Base-by-base conservation (phyloP, 2,888 invertebrate genomes). In the Aphodius sticticus region DNA sequence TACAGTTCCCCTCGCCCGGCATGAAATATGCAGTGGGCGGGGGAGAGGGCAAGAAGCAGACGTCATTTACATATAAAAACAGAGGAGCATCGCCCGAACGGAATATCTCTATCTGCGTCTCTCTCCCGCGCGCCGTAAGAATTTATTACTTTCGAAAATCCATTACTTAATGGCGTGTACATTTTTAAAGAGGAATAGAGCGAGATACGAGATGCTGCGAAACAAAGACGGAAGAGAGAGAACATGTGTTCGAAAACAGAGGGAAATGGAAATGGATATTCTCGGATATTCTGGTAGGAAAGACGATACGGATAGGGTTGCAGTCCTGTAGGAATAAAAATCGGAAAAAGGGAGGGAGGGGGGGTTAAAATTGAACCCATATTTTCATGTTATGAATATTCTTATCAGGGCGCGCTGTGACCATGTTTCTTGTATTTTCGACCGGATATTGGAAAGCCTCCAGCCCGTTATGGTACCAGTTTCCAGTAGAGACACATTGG, bases 21-120 rank as follows among this genome's bases (percentile, higher is more conserved):
- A 74, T 74, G 74, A 74, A 74, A 74, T 74, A 74, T 74, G 74
- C 74, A 74, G 36, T 37, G 37, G 74, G 9, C 53, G 53, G 12
- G 12, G 7, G 36, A 15, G 15, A 35, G 35, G 71, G 74, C 35
- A 74, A 37, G 71, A 36, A 74, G n/a, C 16, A 37, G 74, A 74
- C 74, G 74, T 74, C 74, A 74, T 74, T 74, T 74, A 36, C 74
- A 74, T 74, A 74, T 35, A 74, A 74, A 74, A 74, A 74, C 74
- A 74, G 74, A 37, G 35, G 74, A 37, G 74, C 74, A n/a, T 74
- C 74, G 74, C 36, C 37, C 37, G 74, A 35, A 74, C 7, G 35
- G 26, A n/a, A 36, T 35, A 12, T 12, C 53, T 53, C 53, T 26
- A 16, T 74, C 37, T 37, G n/a, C 36, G 16, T 71, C 16, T 74